phyloP scores from a whole-genome alignment of 1,140 invertebrate species.

The Drosophila arawakana region DNA sequence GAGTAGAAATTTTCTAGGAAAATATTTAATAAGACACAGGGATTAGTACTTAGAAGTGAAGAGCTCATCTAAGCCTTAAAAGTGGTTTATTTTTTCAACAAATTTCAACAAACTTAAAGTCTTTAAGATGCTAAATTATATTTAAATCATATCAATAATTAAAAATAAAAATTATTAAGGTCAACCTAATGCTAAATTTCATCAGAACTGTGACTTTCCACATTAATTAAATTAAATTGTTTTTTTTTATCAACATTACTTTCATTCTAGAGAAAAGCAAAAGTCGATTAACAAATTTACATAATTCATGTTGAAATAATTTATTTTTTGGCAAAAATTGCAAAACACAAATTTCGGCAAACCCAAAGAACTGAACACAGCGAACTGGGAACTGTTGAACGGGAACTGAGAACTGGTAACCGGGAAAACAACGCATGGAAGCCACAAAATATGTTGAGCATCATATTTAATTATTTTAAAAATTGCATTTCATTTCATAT shows the following conservation, averaged over 20 bases:
- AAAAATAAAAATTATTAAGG: too few species aligned
- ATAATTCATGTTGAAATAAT: conserved; percentile 48
- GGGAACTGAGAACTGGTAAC: conserved; percentile 24
- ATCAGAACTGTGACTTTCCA: too few species aligned
- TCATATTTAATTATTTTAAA: conserved; percentile 79
- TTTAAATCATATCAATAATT: too few species aligned
- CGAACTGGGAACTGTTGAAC: conserved; percentile 19
- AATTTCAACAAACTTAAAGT: too few species aligned
- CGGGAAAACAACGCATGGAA: conserved; percentile 23
- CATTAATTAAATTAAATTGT: neutral
- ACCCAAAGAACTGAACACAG: neutral
- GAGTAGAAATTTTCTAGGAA: neutral
- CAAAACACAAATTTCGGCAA: conserved; percentile 57
- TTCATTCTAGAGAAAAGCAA: conserved; percentile 4
- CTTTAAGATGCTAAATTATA: too few species aligned
- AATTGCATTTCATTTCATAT: conserved; percentile 70
- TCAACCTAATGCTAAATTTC: neutral
- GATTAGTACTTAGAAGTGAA: too few species aligned
- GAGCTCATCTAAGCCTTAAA: too few species aligned
- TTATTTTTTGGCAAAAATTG: conserved; percentile 52
- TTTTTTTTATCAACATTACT: neutral
- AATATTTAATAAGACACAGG: neutral
- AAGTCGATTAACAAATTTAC: conserved; percentile 43
- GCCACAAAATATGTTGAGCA: conserved; percentile 48
- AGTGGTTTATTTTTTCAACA: too few species aligned